A percentile compares a stretch with the other conserved stretches of the same genome.
Conservation (phyloP, 1,140 invertebrate genomes). For the Scaptodrosophila lebanonensis region DNA sequence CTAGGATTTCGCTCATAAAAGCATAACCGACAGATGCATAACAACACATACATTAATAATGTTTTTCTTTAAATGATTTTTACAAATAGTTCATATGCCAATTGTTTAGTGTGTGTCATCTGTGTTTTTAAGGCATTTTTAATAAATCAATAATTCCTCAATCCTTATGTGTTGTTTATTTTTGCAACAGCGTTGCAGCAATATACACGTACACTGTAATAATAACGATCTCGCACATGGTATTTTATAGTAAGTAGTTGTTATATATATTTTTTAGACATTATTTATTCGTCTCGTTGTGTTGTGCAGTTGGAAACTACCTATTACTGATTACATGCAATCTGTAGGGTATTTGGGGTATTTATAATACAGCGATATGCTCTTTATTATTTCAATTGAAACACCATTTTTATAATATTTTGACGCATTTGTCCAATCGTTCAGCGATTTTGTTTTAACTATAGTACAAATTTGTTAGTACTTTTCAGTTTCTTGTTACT, state of each 20-base stretch:
- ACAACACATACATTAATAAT: neutral
- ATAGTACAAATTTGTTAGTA: no score
- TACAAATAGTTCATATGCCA: constrained; percentile 45
- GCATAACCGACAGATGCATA: constrained; percentile 12
- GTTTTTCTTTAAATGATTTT: constrained; percentile 29
- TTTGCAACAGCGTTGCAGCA: no score
- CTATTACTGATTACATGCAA: no score
- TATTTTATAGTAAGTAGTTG: no score
- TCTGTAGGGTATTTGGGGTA: constrained; percentile 33
- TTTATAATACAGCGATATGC: constrained; percentile 75
- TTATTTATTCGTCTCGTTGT: constrained; percentile 7
- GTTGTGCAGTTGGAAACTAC: neutral
- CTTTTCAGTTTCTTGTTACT: no score
- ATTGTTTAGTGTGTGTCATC: constrained; percentile 18
- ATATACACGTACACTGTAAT: no score
- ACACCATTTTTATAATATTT: no score
- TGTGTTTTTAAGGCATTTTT: constrained; percentile 29
- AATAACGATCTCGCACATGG: no score
- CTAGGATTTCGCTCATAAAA: constrained; percentile 8
- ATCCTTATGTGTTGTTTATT: constrained; percentile 1
- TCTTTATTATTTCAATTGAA: constrained; percentile 64
- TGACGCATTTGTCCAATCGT: no score
- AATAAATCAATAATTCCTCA: constrained; percentile 4
- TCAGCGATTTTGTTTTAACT: constrained; percentile 49
- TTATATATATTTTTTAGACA: no score